Conservation (phyloP, 2,113 vertebrate species). For the Sorex araneus region DNA sequence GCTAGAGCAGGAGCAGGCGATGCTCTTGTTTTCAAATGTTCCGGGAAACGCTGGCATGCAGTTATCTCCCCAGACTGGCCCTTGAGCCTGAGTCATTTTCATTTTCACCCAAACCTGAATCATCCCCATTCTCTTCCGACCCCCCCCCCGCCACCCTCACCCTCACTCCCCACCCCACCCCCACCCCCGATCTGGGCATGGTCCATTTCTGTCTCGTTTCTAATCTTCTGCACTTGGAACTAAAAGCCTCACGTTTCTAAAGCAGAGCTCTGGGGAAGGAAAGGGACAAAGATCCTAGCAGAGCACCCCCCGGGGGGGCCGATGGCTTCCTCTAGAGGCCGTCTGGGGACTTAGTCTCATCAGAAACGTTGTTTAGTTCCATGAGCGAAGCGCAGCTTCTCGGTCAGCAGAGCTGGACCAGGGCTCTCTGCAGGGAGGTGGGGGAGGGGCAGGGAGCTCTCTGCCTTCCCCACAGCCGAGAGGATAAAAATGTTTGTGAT, state of each 20-base stretch:
- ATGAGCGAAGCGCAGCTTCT: constrained; percentile 55
- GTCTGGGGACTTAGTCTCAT: constrained; percentile 33
- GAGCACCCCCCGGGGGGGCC: too few species aligned
- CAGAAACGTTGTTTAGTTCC: constrained; percentile 47
- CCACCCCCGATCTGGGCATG: not conserved
- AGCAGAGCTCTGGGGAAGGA: constrained; percentile 19
- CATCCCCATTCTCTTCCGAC: not conserved
- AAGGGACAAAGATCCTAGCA: not conserved
- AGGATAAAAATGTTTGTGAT: not conserved
- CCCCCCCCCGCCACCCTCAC: not conserved
- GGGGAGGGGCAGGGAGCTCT: not conserved
- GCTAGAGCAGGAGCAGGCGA: not conserved
- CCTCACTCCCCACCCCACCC: not conserved
- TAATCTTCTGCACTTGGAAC: not conserved
- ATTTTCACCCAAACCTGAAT: not conserved
- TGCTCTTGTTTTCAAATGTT: constrained; percentile 15
- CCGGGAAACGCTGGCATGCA: constrained; percentile 27
- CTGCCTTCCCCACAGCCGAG: not conserved
- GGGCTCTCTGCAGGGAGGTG: not conserved
- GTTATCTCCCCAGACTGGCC: constrained; percentile 35
- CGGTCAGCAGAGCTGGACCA: not conserved
- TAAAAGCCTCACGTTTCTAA: not conserved
- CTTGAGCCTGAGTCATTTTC: not conserved
- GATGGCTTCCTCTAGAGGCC: constrained; percentile 50
- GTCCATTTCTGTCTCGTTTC: constrained; percentile 24